Evolutionary conservation across 2,797 vertebrate genomes (phyloP).

Genomic region (Trichosurus vulpecula): DNA sequence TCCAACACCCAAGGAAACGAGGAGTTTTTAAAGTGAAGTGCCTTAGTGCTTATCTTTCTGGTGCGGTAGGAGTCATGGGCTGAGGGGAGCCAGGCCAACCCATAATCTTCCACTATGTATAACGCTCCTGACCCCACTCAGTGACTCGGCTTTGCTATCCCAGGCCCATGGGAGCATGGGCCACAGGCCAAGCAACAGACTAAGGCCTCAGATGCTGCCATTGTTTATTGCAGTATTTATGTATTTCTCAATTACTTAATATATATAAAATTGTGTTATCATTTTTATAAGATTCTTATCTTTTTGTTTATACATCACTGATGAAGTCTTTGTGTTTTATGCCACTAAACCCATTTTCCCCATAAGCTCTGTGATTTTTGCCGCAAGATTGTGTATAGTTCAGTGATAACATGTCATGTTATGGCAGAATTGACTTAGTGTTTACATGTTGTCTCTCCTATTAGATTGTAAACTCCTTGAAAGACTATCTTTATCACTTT

Average conservation of each 20-base stretch:
- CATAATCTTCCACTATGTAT: neutral
- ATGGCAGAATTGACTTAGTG: no score
- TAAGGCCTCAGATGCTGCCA: no score
- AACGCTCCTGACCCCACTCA: neutral
- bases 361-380: neutral
- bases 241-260: no score
- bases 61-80: neutral
- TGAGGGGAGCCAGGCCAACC: no score
- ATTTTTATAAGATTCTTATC: neutral
- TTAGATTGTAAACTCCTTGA: neutral
- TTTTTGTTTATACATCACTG: neutral
- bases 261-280: neutral
- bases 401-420: neutral
- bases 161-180: no score
- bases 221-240: no score
- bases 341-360: neutral
- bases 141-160: neutral
- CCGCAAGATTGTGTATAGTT: neutral
- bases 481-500: neutral
- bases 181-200: no score
- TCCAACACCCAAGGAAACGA: neutral
- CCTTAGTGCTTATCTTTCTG: neutral
- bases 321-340: neutral
- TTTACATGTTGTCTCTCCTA: neutral
- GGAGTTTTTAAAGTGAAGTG: no score